Conservation (phyloP, 2,113 vertebrate species). For the Heterotilapia buettikoferi region DNA sequence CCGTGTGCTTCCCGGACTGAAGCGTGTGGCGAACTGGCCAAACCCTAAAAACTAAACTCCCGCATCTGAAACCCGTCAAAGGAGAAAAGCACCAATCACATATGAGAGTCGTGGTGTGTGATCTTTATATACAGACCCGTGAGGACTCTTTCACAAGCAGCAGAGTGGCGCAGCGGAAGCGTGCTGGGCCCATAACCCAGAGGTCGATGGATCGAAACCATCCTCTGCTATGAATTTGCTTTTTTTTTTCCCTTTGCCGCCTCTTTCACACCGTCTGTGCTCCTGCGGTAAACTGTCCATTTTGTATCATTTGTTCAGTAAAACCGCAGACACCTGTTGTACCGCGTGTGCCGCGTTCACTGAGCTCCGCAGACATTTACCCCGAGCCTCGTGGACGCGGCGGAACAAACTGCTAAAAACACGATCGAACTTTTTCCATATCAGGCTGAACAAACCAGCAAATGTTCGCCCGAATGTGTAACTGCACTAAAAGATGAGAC, state of each 20-base stretch:
- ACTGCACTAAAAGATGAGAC: not conserved
- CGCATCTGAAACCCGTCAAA: not conserved
- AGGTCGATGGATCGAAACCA: slow-evolving; percentile 83
- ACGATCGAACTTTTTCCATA: not conserved
- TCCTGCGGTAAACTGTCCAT: rapidly evolving
- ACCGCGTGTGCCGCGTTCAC: not conserved
- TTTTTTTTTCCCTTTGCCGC: rapidly evolving
- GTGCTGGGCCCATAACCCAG: slow-evolving; percentile 83
- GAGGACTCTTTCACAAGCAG: rapidly evolving
- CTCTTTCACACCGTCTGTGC: not conserved
- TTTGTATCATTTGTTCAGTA: rapidly evolving
- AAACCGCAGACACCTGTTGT: rapidly evolving
- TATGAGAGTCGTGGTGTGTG: rapidly evolving
- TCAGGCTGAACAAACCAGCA: not conserved
- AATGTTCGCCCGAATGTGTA: not conserved
- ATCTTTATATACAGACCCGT: rapidly evolving
- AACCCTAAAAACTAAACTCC: not conserved
- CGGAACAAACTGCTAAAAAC: not conserved
- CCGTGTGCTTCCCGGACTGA: not conserved
- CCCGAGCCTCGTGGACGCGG: not conserved
- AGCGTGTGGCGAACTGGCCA: not conserved
- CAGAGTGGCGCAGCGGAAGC: slow-evolving; percentile 82
- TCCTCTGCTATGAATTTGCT: slow-evolving; percentile 61
- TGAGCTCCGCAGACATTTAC: not conserved
- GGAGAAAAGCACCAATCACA: not conserved